Conservation (phyloP, 2,113 vertebrate genomes). For the Nanger granti region DNA sequence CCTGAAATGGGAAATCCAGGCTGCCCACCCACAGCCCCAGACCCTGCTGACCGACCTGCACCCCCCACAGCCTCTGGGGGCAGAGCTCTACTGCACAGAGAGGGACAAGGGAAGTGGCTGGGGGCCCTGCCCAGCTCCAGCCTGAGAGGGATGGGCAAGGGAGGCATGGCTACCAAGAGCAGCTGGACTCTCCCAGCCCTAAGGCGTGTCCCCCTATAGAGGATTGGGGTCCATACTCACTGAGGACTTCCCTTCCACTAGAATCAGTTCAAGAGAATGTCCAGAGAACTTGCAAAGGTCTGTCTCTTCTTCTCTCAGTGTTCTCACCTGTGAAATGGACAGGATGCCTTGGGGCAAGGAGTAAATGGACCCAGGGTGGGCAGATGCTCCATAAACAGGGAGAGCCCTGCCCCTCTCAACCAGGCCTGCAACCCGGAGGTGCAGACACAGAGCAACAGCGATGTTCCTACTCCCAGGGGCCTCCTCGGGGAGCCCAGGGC, state of each 20-base stretch:
- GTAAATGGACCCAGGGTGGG: neutral
- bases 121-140: neutral
- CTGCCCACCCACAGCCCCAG: neutral
- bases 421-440: neutral
- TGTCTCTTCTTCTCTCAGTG: neutral
- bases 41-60: neutral
- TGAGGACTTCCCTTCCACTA: neutral
- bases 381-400: fast-evolving
- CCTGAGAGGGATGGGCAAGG: neutral
- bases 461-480: too few species aligned
- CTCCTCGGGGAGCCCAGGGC: neutral
- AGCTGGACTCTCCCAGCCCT: neutral
- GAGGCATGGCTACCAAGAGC: neutral
- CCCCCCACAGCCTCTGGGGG: fast-evolving
- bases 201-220: neutral
- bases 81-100: neutral
- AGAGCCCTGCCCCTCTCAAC: neutral
- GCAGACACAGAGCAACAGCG: neutral
- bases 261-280: neutral
- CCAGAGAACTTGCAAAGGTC: neutral
- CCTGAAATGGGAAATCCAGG: neutral
- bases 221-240: fast-evolving
- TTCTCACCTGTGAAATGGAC: neutral
- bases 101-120: neutral
- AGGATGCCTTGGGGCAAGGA: too few species aligned